Percentiles rank a stretch among this genome's conserved stretches.
Evolutionary conservation across 2,113 vertebrate genomes (phyloP).

Genomic region (Columba janthina): DNA sequence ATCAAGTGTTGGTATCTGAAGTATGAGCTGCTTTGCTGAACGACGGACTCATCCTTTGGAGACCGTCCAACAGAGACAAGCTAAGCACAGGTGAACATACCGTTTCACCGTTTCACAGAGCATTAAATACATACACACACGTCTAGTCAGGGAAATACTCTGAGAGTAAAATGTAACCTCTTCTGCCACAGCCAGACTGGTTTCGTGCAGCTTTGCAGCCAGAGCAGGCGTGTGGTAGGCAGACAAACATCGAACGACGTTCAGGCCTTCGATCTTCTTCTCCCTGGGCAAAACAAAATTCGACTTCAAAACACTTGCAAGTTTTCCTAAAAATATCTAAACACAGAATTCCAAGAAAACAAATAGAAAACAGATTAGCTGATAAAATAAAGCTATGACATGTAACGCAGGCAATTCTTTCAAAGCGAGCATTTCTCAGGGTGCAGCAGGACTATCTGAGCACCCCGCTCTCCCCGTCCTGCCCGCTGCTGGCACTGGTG

Average conservation of each 20-base stretch:
- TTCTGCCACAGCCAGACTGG: slow-evolving; percentile 85
- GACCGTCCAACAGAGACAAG: not conserved
- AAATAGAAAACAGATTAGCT: fast-evolving
- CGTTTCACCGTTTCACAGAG: not conserved
- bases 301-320: not conserved
- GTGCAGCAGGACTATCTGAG: fast-evolving
- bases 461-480: not conserved
- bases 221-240: slow-evolving; percentile 84
- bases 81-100: not conserved
- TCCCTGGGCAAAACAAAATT: slow-evolving; percentile 78
- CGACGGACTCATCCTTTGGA: not conserved
- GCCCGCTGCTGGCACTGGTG: not conserved
- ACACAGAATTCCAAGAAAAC: not conserved
- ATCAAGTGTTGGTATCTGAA: not conserved
- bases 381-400: not conserved
- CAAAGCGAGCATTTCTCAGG: not conserved
- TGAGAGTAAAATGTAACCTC: slow-evolving; percentile 79
- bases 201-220: slow-evolving; percentile 86
- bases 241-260: slow-evolving; percentile 83
- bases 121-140: not conserved
- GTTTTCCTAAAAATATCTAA: not conserved
- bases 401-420: fast-evolving
- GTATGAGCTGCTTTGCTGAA: not conserved
- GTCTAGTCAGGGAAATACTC: not conserved
- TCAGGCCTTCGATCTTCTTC: slow-evolving; percentile 94